Evolutionary conservation across 1,140 invertebrate genomes (phyloP).

Genomic region (Cherax quadricarinatus): DNA sequence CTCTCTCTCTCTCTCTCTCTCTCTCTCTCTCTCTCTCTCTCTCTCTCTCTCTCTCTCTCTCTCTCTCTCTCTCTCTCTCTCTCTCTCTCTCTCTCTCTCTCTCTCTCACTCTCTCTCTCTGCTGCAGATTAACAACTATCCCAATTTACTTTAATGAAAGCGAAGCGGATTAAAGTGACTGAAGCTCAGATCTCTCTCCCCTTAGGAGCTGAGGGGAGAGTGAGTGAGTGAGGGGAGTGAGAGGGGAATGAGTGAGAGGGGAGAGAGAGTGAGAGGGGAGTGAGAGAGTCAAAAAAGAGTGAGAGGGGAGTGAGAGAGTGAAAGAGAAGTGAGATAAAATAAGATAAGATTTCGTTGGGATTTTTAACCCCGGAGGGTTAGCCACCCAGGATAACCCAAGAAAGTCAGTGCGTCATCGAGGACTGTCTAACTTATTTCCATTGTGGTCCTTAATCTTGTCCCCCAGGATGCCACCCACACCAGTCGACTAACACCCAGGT

Average conservation of each 20-base stretch:
- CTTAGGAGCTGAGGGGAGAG: neutral
- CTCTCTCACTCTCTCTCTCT: neutral
- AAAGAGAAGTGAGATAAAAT: too few relatives aligned
- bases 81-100: constrained; percentile 3
- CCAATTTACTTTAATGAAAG: constrained; percentile 3
- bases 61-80: constrained; percentile 3
- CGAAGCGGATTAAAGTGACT: neutral
- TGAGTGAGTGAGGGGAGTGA: neutral
- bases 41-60: constrained; percentile 1
- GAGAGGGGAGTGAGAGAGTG: too few relatives aligned
- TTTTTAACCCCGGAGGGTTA: too few relatives aligned
- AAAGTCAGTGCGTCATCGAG: too few relatives aligned
- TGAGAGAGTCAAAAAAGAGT: too few relatives aligned
- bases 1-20: constrained; percentile 6
- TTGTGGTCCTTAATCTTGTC: too few relatives aligned
- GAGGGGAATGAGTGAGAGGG: neutral
- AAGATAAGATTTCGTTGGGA: too few relatives aligned
- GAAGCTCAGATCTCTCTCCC: neutral
- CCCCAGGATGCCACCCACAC: too few relatives aligned
- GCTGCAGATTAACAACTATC: neutral
- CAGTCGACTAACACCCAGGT: too few relatives aligned
- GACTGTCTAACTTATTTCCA: too few relatives aligned
- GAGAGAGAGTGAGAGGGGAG: neutral
- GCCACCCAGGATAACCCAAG: too few relatives aligned
- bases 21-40: constrained; percentile 6